Base-by-base conservation (phyloP, 1,140 invertebrate species). In the Drosophila orena region DNA sequence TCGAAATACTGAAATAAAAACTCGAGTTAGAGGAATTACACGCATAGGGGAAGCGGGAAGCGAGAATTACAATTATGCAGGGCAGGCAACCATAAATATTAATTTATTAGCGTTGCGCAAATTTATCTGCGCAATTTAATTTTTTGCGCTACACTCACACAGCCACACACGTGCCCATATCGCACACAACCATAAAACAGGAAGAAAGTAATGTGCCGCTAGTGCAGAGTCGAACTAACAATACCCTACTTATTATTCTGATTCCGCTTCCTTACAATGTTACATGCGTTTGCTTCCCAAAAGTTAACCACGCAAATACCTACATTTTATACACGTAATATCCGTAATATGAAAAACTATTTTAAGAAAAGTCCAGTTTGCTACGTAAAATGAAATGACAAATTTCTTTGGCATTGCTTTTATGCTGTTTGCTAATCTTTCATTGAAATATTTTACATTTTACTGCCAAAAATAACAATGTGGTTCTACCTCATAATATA, bases 91-190 rank as follows among this genome's bases (percentile, higher is more conserved):
- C 83, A 79, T 89, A 89, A 88, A 89, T 88, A 89, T 89, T 88
- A 88, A 88, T 88, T 88, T 88, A 88, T 81, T 86, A 81, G 78
- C 75, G 62, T 81, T 68, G 78, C 79, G 77, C 76, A 79, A 90
- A 86, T 86, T 90, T 83, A 90, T 91, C 76, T 83, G 69, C 72
- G 81, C 86, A 86, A 77, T 86, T 86, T 81, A 90, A 89, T 89
- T 86, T 88, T 66, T 68, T 74, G 47, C 72, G 34, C 49, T 43
- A 77, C 65, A 77, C 60, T 49, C 56, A 55, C n/a, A 69, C 57
- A 55, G 12, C 24, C 37, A 44, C 17, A 47, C 35, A 60, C 50
- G 24, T 30, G 24, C 24, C 37, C 50, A 38, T 46, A 35, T 15
- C 47, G 44, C 47, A 49, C 47, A 49, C 47, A 14, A 34, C 7